These are phyloP conservation scores for Bedellia somnulentella DNA, from an alignment of 2,888 invertebrate genomes.

Conservation along the genomic window DNA sequence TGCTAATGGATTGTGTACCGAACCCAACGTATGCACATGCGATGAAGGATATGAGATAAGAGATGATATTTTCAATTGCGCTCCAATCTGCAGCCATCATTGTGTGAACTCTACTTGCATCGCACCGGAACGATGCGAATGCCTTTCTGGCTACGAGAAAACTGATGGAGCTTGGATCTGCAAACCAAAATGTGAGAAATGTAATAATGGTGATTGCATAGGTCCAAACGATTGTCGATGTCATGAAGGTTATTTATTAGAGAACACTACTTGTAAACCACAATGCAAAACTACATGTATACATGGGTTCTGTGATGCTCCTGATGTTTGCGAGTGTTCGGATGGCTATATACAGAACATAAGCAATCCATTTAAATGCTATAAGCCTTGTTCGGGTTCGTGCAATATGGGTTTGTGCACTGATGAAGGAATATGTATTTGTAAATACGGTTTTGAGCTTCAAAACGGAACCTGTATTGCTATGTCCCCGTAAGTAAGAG, in stretches of 20 bases:
- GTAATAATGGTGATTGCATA: conserved; percentile 20
- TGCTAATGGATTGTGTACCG: conserved; percentile 18
- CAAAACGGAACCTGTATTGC: conserved; percentile 17
- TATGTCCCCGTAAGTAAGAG: conserved; percentile 19
- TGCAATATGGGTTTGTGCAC: conserved; percentile 23
- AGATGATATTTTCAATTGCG: conserved; percentile 10
- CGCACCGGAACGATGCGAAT: conserved; percentile 16
- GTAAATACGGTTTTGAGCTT: conserved; percentile 16
- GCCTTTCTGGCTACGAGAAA: conserved; percentile 13
- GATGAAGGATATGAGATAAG: conserved; percentile 11
- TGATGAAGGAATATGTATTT: conserved; percentile 19
- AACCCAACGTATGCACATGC: conserved; percentile 17
- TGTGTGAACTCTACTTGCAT: conserved; percentile 18
- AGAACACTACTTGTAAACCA: conserved; percentile 19
- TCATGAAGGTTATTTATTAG: conserved; percentile 12
- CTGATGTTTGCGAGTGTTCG: conserved; percentile 26
- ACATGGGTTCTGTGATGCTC: conserved; percentile 23
- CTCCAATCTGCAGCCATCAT: conserved; percentile 14
- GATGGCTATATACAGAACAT: conserved; percentile 17
- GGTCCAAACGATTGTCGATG: conserved; percentile 14
- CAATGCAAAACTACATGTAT: conserved; percentile 25
- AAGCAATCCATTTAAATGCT: conserved; percentile 15
- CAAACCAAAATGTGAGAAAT: conserved; percentile 18
- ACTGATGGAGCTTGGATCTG: conserved; percentile 15
- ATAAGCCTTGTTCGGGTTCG: conserved; percentile 17